These are phyloP conservation scores for Nannospalax galili DNA, from an alignment of 2,113 vertebrate genomes.

Conservation along the genomic window DNA sequence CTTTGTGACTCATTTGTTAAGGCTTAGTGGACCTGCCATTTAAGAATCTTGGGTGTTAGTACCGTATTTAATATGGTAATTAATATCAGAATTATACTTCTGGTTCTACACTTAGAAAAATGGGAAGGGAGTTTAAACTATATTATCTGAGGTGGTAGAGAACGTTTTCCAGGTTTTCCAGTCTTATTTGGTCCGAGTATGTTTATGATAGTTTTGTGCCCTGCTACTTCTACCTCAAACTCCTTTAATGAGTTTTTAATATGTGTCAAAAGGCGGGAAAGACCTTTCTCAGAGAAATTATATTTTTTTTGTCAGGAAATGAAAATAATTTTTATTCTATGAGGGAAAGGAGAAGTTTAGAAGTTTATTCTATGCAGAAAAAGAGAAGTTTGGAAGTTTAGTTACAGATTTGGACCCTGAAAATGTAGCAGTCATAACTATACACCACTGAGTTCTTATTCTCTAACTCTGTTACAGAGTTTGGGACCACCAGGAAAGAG, in stretches of 20 bases:
- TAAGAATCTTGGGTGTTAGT: not conserved
- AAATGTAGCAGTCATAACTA: constrained; percentile 50
- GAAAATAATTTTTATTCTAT: constrained; percentile 60
- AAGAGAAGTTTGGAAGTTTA: constrained; percentile 45
- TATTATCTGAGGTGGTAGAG: not conserved
- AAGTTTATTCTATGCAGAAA: constrained; percentile 5
- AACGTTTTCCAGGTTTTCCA: not conserved
- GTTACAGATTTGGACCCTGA: constrained; percentile 62
- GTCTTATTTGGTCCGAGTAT: not conserved
- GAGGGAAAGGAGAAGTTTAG: constrained; percentile 34
- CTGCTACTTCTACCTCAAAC: not conserved
- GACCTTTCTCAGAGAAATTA: constrained; percentile 39
- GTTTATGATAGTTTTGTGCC: not conserved
- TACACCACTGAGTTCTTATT: constrained; percentile 32
- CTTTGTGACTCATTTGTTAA: not conserved
- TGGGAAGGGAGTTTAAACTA: not conserved
- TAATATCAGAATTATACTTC: not conserved
- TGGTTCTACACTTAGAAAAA: not conserved
- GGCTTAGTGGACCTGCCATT: not conserved
- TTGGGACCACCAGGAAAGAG: no score
- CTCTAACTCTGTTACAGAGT: no score
- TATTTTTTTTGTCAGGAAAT: constrained; percentile 54
- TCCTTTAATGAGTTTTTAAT: constrained; percentile 46
- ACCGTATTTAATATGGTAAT: not conserved
- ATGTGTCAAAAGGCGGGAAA: constrained; percentile 48